Percentiles rank a stretch among this genome's conserved stretches.
phyloP scores from a whole-genome alignment of 2,888 invertebrate genomes.

The Drosophila neotestacea region DNA sequence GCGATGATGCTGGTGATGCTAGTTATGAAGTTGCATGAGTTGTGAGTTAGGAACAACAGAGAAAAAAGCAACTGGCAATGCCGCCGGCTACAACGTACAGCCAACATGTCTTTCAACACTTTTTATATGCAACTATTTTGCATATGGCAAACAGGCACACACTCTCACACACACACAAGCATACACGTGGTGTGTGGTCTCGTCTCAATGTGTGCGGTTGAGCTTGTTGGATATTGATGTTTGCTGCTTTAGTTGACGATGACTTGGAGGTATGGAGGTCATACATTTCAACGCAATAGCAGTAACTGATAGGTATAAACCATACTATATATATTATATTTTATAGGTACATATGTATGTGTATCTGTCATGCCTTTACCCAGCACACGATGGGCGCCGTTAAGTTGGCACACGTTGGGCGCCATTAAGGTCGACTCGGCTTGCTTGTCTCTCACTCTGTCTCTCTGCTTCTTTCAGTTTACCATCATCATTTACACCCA shows the following conservation, averaged over 20 bases:
- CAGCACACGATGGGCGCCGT: slow-evolving; percentile 1
- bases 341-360: not conserved
- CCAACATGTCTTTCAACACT: slow-evolving; percentile 69
- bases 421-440: slow-evolving; percentile 45
- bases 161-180: not conserved
- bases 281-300: slow-evolving; percentile 44
- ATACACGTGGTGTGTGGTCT: slow-evolving; percentile 17
- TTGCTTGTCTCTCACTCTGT: not conserved
- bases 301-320: slow-evolving; percentile 59
- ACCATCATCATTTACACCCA: slow-evolving; percentile 54
- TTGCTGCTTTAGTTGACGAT: slow-evolving; percentile 48
- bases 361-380: slow-evolving; percentile 2
- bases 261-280: slow-evolving; percentile 35
- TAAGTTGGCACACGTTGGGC: slow-evolving; percentile 26
- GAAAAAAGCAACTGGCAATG: slow-evolving; percentile 50
- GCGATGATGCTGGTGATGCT: slow-evolving; percentile 20
- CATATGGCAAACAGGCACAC: slow-evolving; percentile 56
- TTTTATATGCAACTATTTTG: slow-evolving; percentile 77
- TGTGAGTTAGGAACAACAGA: slow-evolving; percentile 16
- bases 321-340: not conserved
- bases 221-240: slow-evolving; percentile 59
- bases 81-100: slow-evolving; percentile 47
- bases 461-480: slow-evolving; percentile 24
- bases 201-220: slow-evolving; percentile 39
- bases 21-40: slow-evolving; percentile 26